Percentiles rank a stretch among this genome's conserved stretches.
These are phyloP conservation scores for Gortyna flavago DNA, from an alignment of 2,888 invertebrate species.

Conservation along the genomic window DNA sequence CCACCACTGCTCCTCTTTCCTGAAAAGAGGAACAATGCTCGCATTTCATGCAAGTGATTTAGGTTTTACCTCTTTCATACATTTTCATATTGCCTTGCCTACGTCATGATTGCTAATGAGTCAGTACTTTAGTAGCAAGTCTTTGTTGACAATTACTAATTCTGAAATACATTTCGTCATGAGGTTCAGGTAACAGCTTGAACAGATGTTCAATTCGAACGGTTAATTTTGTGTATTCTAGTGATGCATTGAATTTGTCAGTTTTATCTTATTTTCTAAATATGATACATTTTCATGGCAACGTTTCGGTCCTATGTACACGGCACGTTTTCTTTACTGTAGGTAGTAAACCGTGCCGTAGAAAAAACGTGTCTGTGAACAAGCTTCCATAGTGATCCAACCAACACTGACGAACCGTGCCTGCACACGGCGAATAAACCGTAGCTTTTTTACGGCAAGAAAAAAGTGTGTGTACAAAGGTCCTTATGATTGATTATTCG, in stretches of 20 bases:
- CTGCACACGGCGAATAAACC: no score
- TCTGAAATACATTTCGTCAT: not conserved
- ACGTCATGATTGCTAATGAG: constrained; percentile 19
- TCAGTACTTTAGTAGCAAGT: not conserved
- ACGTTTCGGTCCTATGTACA: no score
- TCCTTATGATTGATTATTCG: not conserved
- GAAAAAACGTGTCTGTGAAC: no score
- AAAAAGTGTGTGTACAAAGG: no score
- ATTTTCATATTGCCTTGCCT: constrained; percentile 9
- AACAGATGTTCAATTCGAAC: not conserved
- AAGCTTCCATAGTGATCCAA: no score
- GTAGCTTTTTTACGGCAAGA: no score
- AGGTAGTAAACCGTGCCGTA: no score
- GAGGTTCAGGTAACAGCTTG: not conserved
- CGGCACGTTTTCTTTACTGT: no score
- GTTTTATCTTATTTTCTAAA: not conserved
- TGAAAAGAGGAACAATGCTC: no score
- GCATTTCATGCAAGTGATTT: not conserved
- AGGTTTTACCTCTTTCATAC: not conserved
- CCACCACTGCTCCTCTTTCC: no score
- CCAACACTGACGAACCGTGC: no score
- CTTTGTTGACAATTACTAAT: constrained; percentile 24
- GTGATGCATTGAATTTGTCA: not conserved
- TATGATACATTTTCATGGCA: not conserved
- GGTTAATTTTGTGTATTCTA: not conserved